Base-by-base conservation (phyloP, 2,113 vertebrate species). In the Phrynocephalus versicolor region DNA sequence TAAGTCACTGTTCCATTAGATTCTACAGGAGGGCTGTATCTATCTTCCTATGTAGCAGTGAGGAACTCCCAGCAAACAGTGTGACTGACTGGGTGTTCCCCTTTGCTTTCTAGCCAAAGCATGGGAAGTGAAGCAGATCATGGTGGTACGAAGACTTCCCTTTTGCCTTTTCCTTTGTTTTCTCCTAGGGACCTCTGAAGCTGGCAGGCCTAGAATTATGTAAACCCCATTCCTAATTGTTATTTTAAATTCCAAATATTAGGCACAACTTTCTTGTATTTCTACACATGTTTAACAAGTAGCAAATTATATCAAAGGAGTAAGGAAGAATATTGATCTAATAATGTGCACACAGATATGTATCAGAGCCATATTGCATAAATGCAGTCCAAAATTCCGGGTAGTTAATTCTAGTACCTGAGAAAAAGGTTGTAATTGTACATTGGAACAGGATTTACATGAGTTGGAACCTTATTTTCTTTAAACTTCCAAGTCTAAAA, bases 401-500 rank as follows among this genome's bases (percentile, higher is more conserved):
- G 9, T 2, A 81, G 39, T 3, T 76, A 39, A 75, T 7, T 51
- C 15, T 74, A 55, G 39, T 90, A 90, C 89, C 86, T 88, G 69
- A 57, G 71, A 71, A 86, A 86, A 80, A 90, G 86, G n/a, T 58
- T 64, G 21, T 90, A 90, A 70, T 88, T 88, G 76, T 73, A 86
- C 89, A 86, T 88, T 81, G 75, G 62, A 25, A 76, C 33, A 9
- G 72, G 55, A 65, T 80, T 67, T 41, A 27, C 25, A 6, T 80
- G 18, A 73, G 41, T 69, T 75, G 45, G 30, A 21, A 6, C 14
- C 7, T 41, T n/a, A 51, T 62, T 88, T 27, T 85, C 73, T 76
- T 77, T 90, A 82, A 88, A 90, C 4, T 86, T 90, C 89, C 89
- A 90, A 67, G 88, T 80, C 89, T 90, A 78, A 77, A 83, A 69